Percentiles rank a stretch among this genome's conserved stretches.
Conservation (phyloP, 2,113 vertebrate species). For the Polypterus senegalus region DNA sequence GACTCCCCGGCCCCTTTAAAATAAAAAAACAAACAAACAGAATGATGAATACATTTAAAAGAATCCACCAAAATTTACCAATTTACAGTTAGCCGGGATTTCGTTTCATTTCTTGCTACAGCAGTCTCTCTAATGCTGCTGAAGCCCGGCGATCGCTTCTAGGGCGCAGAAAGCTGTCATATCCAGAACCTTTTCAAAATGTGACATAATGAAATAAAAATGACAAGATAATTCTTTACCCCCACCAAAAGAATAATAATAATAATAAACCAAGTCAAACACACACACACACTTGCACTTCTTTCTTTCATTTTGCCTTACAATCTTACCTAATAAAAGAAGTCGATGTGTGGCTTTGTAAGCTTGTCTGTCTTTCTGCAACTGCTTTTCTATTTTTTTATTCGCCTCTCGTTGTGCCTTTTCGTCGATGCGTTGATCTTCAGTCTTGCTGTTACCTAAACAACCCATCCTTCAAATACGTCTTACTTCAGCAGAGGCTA, state of each 20-base stretch:
- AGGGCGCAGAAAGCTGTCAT: not conserved
- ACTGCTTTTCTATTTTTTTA: constrained; percentile 95
- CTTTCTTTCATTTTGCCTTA: constrained; percentile 6
- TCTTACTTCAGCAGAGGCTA: constrained; percentile 37
- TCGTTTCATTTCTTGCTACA: too few species aligned
- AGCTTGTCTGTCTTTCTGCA: constrained; percentile 88
- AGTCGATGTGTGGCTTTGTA: constrained; percentile 95
- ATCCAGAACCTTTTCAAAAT: too few species aligned
- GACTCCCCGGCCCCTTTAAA: constrained; percentile 90
- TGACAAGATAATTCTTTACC: too few species aligned
- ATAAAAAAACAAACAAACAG: constrained; percentile 35
- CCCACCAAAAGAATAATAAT: too few species aligned
- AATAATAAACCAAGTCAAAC: too few species aligned
- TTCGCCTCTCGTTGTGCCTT: constrained; percentile 93
- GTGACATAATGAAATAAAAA: too few species aligned
- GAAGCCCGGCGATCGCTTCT: not conserved
- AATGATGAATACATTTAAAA: constrained; percentile 16
- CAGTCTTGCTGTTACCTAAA: constrained; percentile 94
- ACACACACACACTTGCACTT: too few species aligned
- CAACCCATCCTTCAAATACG: constrained; percentile 75
- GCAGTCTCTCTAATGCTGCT: not conserved
- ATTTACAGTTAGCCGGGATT: constrained; percentile 1
- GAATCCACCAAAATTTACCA: not conserved
- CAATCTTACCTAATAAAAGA: constrained; percentile 82
- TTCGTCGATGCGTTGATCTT: constrained; percentile 96